Evolutionary conservation across 2,888 invertebrate species (phyloP).

Genomic region (Dryomyza anilis): DNA sequence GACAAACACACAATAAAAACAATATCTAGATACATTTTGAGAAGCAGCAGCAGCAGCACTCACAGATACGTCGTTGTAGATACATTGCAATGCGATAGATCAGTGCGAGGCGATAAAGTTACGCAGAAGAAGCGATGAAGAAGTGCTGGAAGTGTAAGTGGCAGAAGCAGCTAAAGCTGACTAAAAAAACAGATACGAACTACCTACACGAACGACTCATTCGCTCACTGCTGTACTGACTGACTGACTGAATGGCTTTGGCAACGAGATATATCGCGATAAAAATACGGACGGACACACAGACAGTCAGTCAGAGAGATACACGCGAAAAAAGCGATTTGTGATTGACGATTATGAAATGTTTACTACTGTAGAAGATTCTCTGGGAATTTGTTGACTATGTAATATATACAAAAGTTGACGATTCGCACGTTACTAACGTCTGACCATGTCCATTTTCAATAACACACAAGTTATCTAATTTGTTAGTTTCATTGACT

Average conservation of each 20-base stretch:
- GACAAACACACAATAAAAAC: neutral
- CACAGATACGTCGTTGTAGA: neutral
- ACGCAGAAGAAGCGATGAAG: constrained; percentile 10
- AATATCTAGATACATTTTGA: neutral
- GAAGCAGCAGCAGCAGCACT: neutral
- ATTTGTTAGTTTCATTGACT: too few species aligned
- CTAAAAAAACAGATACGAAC: neutral
- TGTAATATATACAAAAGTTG: too few species aligned
- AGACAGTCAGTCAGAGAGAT: neutral
- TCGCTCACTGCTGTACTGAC: constrained; percentile 6
- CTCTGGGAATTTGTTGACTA: too few species aligned
- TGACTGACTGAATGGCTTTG: constrained; percentile 22
- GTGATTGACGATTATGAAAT: too few species aligned
- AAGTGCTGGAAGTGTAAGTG: neutral
- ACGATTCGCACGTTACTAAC: too few species aligned
- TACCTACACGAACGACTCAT: constrained; percentile 5
- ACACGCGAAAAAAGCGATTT: too few species aligned
- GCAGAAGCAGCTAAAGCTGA: neutral
- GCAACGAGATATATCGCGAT: constrained; percentile 17
- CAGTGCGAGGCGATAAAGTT: constrained; percentile 43
- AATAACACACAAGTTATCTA: too few species aligned
- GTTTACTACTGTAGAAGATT: too few species aligned
- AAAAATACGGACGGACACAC: constrained; percentile 13
- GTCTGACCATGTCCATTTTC: too few species aligned
- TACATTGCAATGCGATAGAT: constrained; percentile 45